A percentile compares a stretch with the other conserved stretches of the same genome.
phyloP scores from a whole-genome alignment of 1,140 invertebrate genomes.

The Rhopalosiphum padi region DNA sequence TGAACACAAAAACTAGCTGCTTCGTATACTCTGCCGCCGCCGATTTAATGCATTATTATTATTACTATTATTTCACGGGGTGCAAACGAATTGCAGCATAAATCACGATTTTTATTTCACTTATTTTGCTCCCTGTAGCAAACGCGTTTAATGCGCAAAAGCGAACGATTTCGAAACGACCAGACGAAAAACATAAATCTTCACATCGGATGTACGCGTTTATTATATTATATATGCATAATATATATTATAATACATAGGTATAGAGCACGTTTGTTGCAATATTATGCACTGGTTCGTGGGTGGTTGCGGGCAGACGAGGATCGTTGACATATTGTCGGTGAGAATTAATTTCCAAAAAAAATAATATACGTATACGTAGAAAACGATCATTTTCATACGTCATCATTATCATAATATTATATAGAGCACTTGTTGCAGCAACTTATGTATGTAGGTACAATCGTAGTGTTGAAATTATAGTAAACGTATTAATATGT shows the following conservation, averaged over 20 bases:
- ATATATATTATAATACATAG: not conserved
- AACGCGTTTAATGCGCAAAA: slow-evolving; percentile 14
- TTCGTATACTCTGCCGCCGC: not conserved
- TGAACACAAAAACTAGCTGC: not conserved
- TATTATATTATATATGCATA: not conserved
- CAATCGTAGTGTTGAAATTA: not conserved
- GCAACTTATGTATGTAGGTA: not conserved
- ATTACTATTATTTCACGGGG: slow-evolving; percentile 33
- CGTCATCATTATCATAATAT: not conserved
- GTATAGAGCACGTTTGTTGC: not conserved
- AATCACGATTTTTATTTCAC: slow-evolving; percentile 34
- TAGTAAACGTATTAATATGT: too few species aligned
- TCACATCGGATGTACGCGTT: not conserved
- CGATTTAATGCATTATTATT: not conserved
- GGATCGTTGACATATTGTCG: not conserved
- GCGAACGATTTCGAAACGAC: slow-evolving; percentile 18
- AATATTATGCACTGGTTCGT: not conserved
- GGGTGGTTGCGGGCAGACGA: not conserved
- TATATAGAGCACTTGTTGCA: not conserved
- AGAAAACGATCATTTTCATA: not conserved
- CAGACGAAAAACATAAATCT: slow-evolving; percentile 55
- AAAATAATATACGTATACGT: not conserved
- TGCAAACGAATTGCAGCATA: slow-evolving; percentile 37
- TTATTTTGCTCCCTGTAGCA: not conserved
- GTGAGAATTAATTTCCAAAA: not conserved